Base-by-base conservation (phyloP, 2,113 vertebrate species). In the Takifugu flavidus region DNA sequence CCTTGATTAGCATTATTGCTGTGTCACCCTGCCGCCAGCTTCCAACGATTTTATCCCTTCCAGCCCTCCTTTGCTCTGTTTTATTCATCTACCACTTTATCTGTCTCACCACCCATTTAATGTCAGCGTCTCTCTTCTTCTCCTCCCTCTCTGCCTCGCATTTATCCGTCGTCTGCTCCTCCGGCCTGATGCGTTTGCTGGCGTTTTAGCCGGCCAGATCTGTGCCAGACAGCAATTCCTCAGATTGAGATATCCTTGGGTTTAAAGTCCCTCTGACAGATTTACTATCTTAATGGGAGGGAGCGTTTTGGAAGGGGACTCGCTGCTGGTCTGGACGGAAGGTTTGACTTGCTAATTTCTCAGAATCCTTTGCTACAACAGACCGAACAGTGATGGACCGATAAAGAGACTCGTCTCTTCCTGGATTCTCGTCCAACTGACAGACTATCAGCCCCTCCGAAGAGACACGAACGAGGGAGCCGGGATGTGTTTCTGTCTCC, bases 261-360 rank as follows among this genome's bases (percentile, higher is more conserved):
- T 87, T 89, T 83, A 87, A 86, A 89, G 79, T 86, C 83, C 85
- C 79, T 79, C 78, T 67, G 85, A 85, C 72, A 90, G 89, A 92
- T 92, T 89, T 89, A 90, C 86, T 81, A 87, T 88, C 85, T 83
- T 82, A 88, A 86, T 86, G 82, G 76, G 69, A 57, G 77, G 53
- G 55, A 70, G 79, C 53, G 43, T 2, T 15, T 6, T 5, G 64
- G 60, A 20, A 67, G 43, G 25, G 60, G 39, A 25, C 45, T 62
- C 70, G 71, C 56, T 47, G 46, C 57, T 53, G 65, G 39, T 20
- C 52, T 29, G 43, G 67, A 65, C 69, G 27, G 52, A 56, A 20
- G 6, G 72, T 80, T 83, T 76, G 59, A 86, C 80, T 65, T 4
- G 25, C 65, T 81, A 80, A 75, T 85, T 86, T 74, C 4, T 28